Base-by-base conservation (phyloP, 2,797 vertebrate species). In the Parauchenoglanis punctatus region DNA sequence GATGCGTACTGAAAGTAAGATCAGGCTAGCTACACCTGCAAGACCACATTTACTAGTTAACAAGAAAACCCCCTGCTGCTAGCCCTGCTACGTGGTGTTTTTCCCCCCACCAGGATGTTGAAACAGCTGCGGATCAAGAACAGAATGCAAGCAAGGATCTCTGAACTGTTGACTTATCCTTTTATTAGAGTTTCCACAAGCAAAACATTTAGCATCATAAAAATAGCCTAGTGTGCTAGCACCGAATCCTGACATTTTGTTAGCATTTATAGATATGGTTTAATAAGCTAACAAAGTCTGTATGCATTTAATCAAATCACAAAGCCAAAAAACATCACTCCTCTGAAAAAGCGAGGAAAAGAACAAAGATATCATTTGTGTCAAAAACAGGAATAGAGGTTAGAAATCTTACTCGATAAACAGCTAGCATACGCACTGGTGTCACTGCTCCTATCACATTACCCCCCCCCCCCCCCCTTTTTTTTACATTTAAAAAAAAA, bases 11-110 rank as follows among this genome's bases (percentile, higher is more conserved):
- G n/a, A 52, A 54, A 46, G 15, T 12, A 67, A 67, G 25, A 65
- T 67, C 61, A 83, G n/a, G n/a, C 46, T 7, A 49, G 61, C 63
- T 83, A 44, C 81, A 52, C 63, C 44, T 83, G 63, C 17, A 83
- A 68, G 81, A 68, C 61, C n/a, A 83, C 44, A 20, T 28, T n/a
- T 81, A 25, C 13, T n/a, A n/a, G 78, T 63, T 17, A 81, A 31
- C 15, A 83, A 68, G 25, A 49, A 49, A 31, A 13, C 20, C 31
- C 61, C 44, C 77, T 49, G 35, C 58, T 40, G 80, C 40, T 81
- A 63, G 25, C 4, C 23, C 20, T 25, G 25, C 35, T 61, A 46
- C 2, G n/a, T 17, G 2, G 13, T 59, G 65, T 12, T 44, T 44
- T 20, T 25, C 3, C 17, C 28, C 54, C 15, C 6, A 12, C 25